phyloP scores from a whole-genome alignment of 2,888 invertebrate species.

The Nomada hirtipes region DNA sequence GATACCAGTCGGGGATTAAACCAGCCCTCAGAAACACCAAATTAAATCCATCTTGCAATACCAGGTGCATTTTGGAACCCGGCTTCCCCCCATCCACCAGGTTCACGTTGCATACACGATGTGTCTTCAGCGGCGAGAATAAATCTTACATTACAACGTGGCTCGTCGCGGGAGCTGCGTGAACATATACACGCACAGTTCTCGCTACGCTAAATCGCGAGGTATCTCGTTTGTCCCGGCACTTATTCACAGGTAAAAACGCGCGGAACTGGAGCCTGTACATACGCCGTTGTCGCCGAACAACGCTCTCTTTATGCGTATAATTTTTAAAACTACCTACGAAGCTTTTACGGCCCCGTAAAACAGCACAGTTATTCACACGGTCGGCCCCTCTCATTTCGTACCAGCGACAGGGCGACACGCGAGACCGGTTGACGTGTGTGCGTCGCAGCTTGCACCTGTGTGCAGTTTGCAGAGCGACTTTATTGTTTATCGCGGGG shows the following conservation, averaged over 20 bases:
- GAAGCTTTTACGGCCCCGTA: constrained; percentile 74
- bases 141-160: constrained; percentile 23
- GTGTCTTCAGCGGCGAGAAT: neutral
- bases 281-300: constrained; percentile 17
- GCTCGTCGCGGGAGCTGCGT: neutral
- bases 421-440: neutral
- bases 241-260: constrained; percentile 31
- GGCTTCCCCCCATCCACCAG: neutral
- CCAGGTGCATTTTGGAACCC: neutral
- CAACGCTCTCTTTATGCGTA: constrained; percentile 46
- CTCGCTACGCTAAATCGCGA: constrained; percentile 20
- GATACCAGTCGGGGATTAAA: neutral
- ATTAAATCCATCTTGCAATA: neutral
- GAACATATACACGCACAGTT: neutral
- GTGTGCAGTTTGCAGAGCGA: constrained; percentile 6
- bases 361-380: constrained; percentile 68
- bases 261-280: constrained; percentile 3
- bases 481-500: constrained; percentile 49
- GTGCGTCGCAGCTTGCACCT: constrained; percentile 2
- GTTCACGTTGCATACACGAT: constrained; percentile 12
- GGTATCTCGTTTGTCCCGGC: constrained; percentile 26
- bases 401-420: constrained; percentile 9
- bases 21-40: neutral
- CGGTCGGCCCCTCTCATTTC: constrained; percentile 35
- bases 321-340: constrained; percentile 71